Conservation (phyloP, 2,888 invertebrate genomes). For the Leptinotarsa tumamoca region DNA sequence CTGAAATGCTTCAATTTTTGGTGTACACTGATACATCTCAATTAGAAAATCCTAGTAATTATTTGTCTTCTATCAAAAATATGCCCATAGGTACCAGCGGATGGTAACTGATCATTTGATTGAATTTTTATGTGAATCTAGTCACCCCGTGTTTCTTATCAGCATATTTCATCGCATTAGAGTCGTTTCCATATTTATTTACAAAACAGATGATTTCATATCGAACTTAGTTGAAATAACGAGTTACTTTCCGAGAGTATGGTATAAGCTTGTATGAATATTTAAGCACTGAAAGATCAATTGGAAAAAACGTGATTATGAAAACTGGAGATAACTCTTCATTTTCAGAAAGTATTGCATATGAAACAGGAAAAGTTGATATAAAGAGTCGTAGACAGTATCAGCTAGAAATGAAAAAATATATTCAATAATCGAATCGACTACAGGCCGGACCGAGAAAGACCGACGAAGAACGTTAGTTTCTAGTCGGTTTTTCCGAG, state of each 20-base stretch:
- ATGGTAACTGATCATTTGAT: neutral
- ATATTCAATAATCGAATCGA: constrained; percentile 4
- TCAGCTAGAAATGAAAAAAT: neutral
- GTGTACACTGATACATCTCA: neutral
- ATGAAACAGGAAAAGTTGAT: constrained; percentile 2
- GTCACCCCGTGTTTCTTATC: neutral
- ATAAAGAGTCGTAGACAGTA: constrained; percentile 23
- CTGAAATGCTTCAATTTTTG: constrained; percentile 57
- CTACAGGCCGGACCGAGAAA: neutral
- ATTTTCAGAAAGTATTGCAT: constrained; percentile 2
- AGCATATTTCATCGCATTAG: constrained; percentile 2
- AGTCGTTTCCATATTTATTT: constrained; percentile 2
- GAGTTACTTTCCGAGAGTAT: neutral
- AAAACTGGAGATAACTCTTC: constrained; percentile 6
- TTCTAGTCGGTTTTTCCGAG: neutral
- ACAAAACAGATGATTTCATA: neutral
- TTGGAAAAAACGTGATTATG: neutral
- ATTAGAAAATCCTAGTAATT: constrained; percentile 19
- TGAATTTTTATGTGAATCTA: neutral
- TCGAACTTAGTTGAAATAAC: neutral
- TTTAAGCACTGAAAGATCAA: neutral
- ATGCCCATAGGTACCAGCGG: constrained; percentile 7
- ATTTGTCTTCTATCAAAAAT: constrained; percentile 22
- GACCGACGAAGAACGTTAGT: neutral
- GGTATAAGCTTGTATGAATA: neutral